Conservation (phyloP, 2,888 invertebrate species). For the Leucoma salicis region DNA sequence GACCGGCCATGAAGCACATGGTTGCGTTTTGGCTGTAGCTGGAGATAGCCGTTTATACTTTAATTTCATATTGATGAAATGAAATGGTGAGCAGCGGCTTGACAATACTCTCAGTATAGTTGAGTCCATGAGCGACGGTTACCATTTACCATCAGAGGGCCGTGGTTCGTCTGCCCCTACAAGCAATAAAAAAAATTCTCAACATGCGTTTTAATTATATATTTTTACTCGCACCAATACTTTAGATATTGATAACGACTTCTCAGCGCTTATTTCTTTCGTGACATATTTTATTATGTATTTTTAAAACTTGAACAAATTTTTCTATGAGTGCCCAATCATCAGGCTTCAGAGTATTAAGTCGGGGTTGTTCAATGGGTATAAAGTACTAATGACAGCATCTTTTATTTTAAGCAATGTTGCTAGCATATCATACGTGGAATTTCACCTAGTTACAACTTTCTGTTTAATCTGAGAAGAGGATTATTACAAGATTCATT, state of each 20-base stretch:
- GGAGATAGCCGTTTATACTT: no score
- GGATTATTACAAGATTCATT: slow-evolving; percentile 19
- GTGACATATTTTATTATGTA: slow-evolving; percentile 7
- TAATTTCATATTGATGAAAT: no score
- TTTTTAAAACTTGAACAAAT: slow-evolving; percentile 2
- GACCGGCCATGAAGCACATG: no score
- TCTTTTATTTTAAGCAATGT: slow-evolving; percentile 9
- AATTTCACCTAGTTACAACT: slow-evolving; percentile 14
- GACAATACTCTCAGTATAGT: no score
- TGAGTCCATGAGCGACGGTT: no score
- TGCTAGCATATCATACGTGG: slow-evolving; percentile 12
- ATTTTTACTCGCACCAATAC: slow-evolving; percentile 1
- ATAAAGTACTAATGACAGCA: slow-evolving; percentile 1
- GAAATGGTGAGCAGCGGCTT: no score
- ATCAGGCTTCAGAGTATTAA: slow-evolving; percentile 1
- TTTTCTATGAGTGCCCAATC: slow-evolving; percentile 4
- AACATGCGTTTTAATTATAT: slow-evolving; percentile 4
- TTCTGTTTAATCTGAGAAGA: slow-evolving; percentile 5
- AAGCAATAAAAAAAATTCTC: no score
- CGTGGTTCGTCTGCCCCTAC: no score
- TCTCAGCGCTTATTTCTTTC: slow-evolving; percentile 6
- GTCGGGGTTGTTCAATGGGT: background rate
- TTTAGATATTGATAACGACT: slow-evolving; percentile 5
- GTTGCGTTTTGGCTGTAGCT: no score
- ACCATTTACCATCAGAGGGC: no score